Conservation (phyloP, 2,113 vertebrate species). For the Enhydra lutris region DNA sequence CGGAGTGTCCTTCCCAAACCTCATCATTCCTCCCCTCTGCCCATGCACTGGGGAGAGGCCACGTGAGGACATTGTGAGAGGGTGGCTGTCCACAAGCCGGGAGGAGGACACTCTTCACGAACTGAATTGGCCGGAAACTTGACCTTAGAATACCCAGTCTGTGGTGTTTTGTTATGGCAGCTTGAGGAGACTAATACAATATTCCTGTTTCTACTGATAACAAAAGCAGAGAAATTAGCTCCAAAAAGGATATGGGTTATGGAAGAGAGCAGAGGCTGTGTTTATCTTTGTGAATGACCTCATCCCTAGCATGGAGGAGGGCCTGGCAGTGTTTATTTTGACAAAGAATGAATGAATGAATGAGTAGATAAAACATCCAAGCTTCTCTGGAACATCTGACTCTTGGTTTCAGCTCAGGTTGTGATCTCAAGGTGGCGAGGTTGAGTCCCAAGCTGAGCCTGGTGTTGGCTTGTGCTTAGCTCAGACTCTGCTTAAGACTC, state of each 20-base stretch:
- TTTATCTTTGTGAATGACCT: background rate
- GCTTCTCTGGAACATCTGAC: background rate
- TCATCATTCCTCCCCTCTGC: background rate
- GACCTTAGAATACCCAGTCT: background rate
- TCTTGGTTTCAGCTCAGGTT: background rate
- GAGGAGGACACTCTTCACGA: background rate
- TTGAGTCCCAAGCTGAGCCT: background rate
- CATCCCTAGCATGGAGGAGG: background rate
- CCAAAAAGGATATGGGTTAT: background rate
- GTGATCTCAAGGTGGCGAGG: background rate
- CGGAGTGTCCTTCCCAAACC: background rate
- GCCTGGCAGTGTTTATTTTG: background rate
- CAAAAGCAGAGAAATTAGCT: background rate
- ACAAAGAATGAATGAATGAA: background rate
- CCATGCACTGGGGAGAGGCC: background rate
- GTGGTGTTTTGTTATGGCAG: background rate
- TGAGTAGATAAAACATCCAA: background rate
- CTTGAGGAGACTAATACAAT: background rate
- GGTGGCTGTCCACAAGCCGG: background rate
- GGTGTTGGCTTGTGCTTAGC: background rate
- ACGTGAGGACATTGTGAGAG: rapidly evolving
- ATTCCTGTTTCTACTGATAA: background rate
- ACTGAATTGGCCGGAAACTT: background rate
- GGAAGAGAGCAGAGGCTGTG: background rate
- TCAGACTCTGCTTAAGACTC: background rate